Percentiles rank a stretch among this genome's conserved stretches.
Evolutionary conservation across 2,888 invertebrate species (phyloP).

Genomic region (Elegia similella): DNA sequence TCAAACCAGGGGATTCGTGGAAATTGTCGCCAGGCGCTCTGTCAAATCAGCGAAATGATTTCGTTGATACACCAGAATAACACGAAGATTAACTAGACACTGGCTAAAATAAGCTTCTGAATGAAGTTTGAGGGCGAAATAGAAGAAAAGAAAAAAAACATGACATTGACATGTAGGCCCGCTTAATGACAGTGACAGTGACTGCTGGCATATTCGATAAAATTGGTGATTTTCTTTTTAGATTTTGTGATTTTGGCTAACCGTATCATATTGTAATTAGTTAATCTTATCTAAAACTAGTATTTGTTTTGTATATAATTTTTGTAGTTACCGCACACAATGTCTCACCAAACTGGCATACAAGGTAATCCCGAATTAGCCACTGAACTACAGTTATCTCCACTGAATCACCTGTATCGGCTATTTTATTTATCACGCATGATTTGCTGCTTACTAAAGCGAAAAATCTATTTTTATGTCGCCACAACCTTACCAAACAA

Average conservation of each 20-base stretch:
- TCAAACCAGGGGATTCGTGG: too few relatives aligned
- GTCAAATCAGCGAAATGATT: too few relatives aligned
- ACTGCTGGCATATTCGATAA: background rate
- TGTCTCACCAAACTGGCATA: conserved; percentile 96
- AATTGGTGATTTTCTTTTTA: background rate
- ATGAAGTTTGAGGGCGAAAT: too few relatives aligned
- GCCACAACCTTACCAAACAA: conserved; percentile 13
- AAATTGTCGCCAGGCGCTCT: too few relatives aligned
- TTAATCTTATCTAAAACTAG: background rate
- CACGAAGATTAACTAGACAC: too few relatives aligned
- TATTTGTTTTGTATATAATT: conserved; percentile 15
- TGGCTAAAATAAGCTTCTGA: too few relatives aligned
- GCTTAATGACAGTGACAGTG: background rate
- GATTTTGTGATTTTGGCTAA: background rate
- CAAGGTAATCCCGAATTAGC: conserved; percentile 83
- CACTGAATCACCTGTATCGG: background rate
- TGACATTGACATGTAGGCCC: too few relatives aligned
- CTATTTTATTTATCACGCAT: conserved; percentile 9
- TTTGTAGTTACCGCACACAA: conserved; percentile 52
- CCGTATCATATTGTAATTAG: background rate
- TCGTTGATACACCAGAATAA: too few relatives aligned
- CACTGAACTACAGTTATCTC: background rate
- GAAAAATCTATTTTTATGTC: conserved; percentile 7
- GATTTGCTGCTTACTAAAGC: background rate
- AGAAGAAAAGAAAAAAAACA: too few relatives aligned